Percentiles rank a stretch among this genome's conserved stretches.
phyloP scores from a whole-genome alignment of 1,140 invertebrate genomes.

The Zaprionus davidi region DNA sequence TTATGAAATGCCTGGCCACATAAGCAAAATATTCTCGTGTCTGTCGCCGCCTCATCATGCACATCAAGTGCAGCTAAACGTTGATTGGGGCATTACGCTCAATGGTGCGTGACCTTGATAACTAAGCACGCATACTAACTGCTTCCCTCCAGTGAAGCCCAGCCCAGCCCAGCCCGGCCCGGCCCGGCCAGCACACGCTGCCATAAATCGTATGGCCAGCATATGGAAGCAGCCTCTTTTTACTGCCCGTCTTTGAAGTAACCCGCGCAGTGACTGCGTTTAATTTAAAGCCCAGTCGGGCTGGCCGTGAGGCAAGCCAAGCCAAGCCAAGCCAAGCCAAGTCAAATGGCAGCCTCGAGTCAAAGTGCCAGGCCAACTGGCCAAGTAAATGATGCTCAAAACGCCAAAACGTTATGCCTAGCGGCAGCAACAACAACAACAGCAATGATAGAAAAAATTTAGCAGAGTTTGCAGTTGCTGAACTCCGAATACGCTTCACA shows the following conservation, averaged over 20 bases:
- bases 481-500: conserved; percentile 13
- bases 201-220: conserved; percentile 40
- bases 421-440: conserved; percentile 1
- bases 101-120: conserved; percentile 71
- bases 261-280: conserved; percentile 10
- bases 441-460: background rate
- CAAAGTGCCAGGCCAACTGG: conserved; percentile 43
- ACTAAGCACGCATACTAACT: conserved; percentile 28
- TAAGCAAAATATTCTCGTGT: conserved; percentile 49
- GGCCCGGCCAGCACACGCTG: conserved; percentile 22
- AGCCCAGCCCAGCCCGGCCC: background rate
- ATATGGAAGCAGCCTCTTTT: background rate
- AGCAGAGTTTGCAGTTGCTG: background rate
- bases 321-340: conserved; percentile 27
- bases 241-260: conserved; percentile 14
- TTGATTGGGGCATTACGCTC: conserved; percentile 58
- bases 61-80: conserved; percentile 56
- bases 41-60: conserved; percentile 15
- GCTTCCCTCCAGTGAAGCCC: conserved; percentile 11
- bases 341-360: conserved; percentile 31
- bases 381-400: conserved; percentile 42
- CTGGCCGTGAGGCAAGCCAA: background rate
- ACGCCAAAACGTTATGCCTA: conserved; percentile 11
- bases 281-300: conserved; percentile 29
- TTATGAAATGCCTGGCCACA: conserved; percentile 51